Evolutionary conservation across 2,113 vertebrate genomes (phyloP), one percentile per base, ranked within the genome.

Genomic region (Athene noctua): DNA sequence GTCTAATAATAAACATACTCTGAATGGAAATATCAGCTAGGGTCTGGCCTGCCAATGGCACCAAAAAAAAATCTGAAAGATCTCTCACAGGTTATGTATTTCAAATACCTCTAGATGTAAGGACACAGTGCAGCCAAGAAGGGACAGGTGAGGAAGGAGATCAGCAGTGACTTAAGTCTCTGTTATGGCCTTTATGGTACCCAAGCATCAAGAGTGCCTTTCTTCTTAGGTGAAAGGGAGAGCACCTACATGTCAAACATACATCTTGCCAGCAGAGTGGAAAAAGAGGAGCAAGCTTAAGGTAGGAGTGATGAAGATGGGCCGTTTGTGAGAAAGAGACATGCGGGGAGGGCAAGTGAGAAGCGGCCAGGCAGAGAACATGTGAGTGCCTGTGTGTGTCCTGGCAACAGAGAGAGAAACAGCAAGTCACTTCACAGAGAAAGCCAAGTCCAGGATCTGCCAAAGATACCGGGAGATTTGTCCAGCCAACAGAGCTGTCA

Each of bases 381-480:
- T 57, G 26, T 10, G 29, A 88, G 67, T 25, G 77, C 21, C 83
- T 94, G 67, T 40, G 89, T 89, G 83, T 92, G 84, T 96, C 80
- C 91, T 92, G 86, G 89, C 80, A 92, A 77, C 47, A 75, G 10
- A 40, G 40, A 1, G 8, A 85, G 63, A 58, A 93, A 81, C 72
- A 81, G 25, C 26, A 68, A 73, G 75, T 52, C 70, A 36, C 23
- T 66, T 55, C 57, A 30, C n/a, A 4, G 51, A 40, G 51, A 72
- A 52, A 92, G 93, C 86, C 93, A 97, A 95, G 91, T 4, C 20
- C 30, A 13, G 26, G 27, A 61, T 51, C 59, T 91, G 83, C 91
- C 93, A 94, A 29, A 92, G 94, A 63, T 67, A 16, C 65, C 18
- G 55, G 46, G 23, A 92, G 80, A 63, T 30, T 52, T 67, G 86